These are phyloP conservation scores for Danionella dracula DNA, from an alignment of 2,797 vertebrate species.

Conservation along the genomic window DNA sequence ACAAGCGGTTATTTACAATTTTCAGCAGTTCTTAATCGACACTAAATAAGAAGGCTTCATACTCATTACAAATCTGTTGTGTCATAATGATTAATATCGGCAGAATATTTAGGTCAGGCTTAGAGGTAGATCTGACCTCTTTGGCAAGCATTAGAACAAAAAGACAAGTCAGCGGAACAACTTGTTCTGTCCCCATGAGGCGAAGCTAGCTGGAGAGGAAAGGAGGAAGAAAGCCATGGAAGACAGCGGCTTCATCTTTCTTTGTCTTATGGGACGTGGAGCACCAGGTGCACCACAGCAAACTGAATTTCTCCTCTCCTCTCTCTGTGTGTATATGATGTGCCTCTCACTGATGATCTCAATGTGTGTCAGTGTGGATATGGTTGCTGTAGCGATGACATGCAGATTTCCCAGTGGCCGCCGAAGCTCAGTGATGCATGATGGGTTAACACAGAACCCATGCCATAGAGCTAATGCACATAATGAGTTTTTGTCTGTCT, in stretches of 20 bases:
- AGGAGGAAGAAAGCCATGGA: conserved; percentile 9
- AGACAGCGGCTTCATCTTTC: conserved; percentile 18
- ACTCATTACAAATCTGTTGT: not conserved
- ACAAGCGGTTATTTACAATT: not conserved
- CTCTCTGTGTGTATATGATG: not conserved
- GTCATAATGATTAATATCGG: not conserved
- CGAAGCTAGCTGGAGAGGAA: not conserved
- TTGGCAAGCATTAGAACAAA: conserved; percentile 24
- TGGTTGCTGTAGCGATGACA: conserved; percentile 33
- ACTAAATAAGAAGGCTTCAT: not conserved
- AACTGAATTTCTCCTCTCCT: conserved; percentile 10
- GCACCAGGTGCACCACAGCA: conserved; percentile 28
- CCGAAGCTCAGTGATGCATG: conserved; percentile 26
- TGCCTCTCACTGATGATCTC: not conserved
- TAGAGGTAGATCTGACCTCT: conserved; percentile 17
- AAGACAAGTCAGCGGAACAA: conserved; percentile 28
- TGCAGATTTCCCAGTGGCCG: not conserved
- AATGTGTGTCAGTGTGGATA: conserved; percentile 2
- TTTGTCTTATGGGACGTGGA: conserved; percentile 26
- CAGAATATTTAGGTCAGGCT: not conserved
- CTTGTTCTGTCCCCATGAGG: conserved; percentile 15
- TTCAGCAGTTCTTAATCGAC: conserved; percentile 1
- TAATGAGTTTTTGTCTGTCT: conserved; percentile 31
- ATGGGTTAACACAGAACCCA: conserved; percentile 26
- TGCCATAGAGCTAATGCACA: conserved; percentile 10